Evolutionary conservation across 2,113 vertebrate species (phyloP).

Genomic region (Misgurnus anguillicaudatus): DNA sequence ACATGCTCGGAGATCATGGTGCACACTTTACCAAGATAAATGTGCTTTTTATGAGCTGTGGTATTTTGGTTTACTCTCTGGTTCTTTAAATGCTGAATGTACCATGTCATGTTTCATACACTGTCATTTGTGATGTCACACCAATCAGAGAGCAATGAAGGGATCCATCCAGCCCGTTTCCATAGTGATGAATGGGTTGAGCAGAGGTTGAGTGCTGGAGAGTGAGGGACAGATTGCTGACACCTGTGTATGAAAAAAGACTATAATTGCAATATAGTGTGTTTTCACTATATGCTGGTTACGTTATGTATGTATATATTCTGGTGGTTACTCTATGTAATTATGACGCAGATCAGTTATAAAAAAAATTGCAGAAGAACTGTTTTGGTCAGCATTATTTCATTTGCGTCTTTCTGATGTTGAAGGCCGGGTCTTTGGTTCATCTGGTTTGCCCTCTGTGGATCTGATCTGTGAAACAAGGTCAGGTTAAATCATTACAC

Average conservation of each 20-base stretch:
- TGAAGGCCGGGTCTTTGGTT: neutral
- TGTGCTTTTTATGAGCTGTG: neutral
- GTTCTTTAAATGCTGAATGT: constrained; percentile 9
- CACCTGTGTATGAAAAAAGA: constrained; percentile 66
- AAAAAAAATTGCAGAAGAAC: neutral
- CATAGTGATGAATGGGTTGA: constrained; percentile 73
- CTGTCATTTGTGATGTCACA: constrained; percentile 71
- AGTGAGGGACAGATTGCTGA: constrained; percentile 68
- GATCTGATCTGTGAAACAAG: constrained; percentile 34
- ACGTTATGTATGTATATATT: constrained; percentile 7
- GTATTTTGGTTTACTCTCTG: neutral
- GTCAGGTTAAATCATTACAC: constrained; percentile 62
- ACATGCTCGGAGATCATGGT: too few species aligned
- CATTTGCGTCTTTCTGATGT: neutral
- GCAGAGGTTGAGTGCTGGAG: constrained; percentile 71
- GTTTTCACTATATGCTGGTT: neutral
- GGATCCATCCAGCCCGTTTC: constrained; percentile 70
- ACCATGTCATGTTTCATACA: constrained; percentile 51
- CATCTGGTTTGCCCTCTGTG: neutral
- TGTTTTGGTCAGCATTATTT: neutral
- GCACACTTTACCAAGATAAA: too few species aligned
- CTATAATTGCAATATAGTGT: constrained; percentile 12
- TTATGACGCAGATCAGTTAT: too few species aligned
- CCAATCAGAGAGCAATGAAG: constrained; percentile 70
- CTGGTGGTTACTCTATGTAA: neutral